Evolutionary conservation across 1,140 invertebrate species (phyloP), one percentile per base, ranked within the genome.

Genomic region (Euura saliciscinereae): DNA sequence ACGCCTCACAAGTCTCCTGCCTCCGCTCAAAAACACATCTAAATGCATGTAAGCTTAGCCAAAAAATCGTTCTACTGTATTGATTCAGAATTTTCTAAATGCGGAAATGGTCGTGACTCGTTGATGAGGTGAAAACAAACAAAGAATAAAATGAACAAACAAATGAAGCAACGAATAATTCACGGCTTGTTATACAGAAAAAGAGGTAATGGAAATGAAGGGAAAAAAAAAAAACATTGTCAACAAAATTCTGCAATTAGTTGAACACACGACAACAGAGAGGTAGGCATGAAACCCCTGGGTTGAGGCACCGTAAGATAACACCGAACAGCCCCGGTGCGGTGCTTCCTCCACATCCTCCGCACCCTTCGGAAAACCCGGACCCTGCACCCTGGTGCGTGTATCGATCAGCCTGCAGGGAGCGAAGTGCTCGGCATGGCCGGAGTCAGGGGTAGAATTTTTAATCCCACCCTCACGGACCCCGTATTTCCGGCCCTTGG

Each of bases 391-490:
- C 51, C 51, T 59, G 51, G 10, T 59, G 51, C 8, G 10, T n/a
- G 51, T 59, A 59, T 59, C 51, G 51, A 59, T 59, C 51, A 59
- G 51, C 51, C 8, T 11, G 8, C 8, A n/a, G 51, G 51, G 10
- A 59, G 51, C 51, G 51, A 59, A 59, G 51, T 59, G 51, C 51
- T 59, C 51, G 5, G 8, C 51, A 59, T 8, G 51, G 51, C 51
- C 10, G 51, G 8, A 59, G 51, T 59, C 51, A 59, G 51, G 51
- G 51, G 51, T 59, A 59, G 51, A n/a, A 59, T n/a, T 59, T 59
- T 59, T 59, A 59, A 59, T 59, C 51, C 51, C 51, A 11, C 6
- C 6, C 8, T 4, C 3, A 11, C 51, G 51, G 51, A 8, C 51
- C 13, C 51, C 8, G 51, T 59, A 59, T 4, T 59, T 59, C 51